phyloP scores from a whole-genome alignment of 2,113 vertebrate species.

The Choloepus hoffmanni region DNA sequence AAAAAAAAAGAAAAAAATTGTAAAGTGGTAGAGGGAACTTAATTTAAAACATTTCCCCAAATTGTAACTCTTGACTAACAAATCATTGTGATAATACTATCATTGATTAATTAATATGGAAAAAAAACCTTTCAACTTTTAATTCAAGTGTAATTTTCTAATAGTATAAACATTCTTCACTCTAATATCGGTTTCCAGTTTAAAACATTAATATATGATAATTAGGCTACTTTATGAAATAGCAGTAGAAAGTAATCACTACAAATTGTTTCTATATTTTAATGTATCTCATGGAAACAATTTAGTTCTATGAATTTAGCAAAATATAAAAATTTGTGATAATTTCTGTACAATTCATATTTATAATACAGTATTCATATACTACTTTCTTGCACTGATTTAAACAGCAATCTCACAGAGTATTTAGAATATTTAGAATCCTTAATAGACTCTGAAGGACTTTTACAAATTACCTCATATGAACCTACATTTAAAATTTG shows the following conservation, averaged over 20 bases:
- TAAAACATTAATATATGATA: no score
- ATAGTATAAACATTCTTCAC: not conserved
- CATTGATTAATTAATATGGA: not conserved
- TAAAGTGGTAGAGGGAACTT: constrained; percentile 38
- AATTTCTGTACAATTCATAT: not conserved
- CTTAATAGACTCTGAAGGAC: not conserved
- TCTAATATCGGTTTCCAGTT: no score
- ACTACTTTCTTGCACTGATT: not conserved
- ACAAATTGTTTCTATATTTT: constrained; percentile 36
- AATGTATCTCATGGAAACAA: constrained; percentile 46
- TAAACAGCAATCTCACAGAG: not conserved
- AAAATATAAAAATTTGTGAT: not conserved
- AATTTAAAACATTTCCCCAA: constrained; percentile 47
- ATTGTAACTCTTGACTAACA: constrained; percentile 30
- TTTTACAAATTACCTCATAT: not conserved
- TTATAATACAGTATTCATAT: not conserved
- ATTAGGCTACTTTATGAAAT: not conserved
- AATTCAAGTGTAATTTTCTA: constrained; percentile 52
- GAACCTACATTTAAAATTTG: not conserved
- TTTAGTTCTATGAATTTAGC: constrained; percentile 41
- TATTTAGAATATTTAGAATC: constrained; percentile 26
- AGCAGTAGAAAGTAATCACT: constrained; percentile 51
- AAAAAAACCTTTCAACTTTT: constrained; percentile 12
- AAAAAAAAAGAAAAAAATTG: not conserved
- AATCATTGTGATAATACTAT: constrained; percentile 42